Evolutionary conservation across 2,888 invertebrate genomes (phyloP).

Genomic region (Lepidocyrtinus sp.): DNA sequence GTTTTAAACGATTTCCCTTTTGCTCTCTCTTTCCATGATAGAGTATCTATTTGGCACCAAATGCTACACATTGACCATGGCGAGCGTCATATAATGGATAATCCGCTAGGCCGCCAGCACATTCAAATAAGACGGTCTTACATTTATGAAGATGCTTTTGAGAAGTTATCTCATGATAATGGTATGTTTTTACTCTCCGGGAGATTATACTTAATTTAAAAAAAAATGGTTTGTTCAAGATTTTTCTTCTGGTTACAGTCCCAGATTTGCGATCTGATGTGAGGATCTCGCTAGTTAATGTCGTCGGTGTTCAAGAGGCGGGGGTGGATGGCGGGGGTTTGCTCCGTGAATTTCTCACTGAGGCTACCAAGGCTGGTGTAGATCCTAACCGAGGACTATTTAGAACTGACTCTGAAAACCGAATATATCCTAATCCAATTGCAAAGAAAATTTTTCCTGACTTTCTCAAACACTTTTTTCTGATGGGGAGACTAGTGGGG

Average conservation of each 20-base stretch:
- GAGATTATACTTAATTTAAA: no score
- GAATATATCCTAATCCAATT: slow-evolving; percentile 96
- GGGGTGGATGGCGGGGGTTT: slow-evolving; percentile 98
- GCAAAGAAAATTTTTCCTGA: slow-evolving; percentile 89
- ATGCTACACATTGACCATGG: slow-evolving; percentile 79
- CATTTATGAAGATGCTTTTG: slow-evolving; percentile 98
- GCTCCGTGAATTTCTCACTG: slow-evolving; percentile 94
- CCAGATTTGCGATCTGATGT: slow-evolving; percentile 89
- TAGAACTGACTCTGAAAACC: slow-evolving; percentile 88
- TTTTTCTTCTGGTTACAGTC: slow-evolving; percentile 80
- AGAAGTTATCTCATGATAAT: slow-evolving; percentile 91
- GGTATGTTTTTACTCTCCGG: no score
- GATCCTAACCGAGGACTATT: slow-evolving; percentile 98
- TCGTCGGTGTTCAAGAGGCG: slow-evolving; percentile 92
- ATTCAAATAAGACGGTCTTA: slow-evolving; percentile 89
- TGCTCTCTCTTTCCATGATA: slow-evolving; percentile 90
- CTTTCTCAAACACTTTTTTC: slow-evolving; percentile 92
- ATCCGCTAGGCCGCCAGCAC: slow-evolving; percentile 75
- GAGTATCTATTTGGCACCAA: slow-evolving; percentile 88
- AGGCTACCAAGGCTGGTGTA: slow-evolving; percentile 93
- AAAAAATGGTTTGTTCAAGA: no score
- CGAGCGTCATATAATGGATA: slow-evolving; percentile 78
- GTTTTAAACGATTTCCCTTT: slow-evolving; percentile 95
- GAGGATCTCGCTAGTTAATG: slow-evolving; percentile 91
- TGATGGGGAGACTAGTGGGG: slow-evolving; percentile 93